These are phyloP conservation scores for Lasioglossum baleicum DNA, from an alignment of 1,140 invertebrate species.

Conservation along the genomic window DNA sequence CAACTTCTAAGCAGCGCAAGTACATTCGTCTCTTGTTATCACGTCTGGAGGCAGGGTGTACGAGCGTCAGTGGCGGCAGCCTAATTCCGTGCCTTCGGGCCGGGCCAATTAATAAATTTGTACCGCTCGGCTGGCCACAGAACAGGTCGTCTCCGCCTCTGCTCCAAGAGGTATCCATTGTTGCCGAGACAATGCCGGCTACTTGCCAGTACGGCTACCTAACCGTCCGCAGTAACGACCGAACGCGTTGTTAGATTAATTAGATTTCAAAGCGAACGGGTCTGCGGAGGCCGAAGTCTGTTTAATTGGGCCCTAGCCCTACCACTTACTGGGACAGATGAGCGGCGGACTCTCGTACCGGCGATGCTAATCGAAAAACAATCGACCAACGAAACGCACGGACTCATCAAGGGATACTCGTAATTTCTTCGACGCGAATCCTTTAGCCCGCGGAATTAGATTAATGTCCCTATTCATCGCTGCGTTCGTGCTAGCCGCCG, in stretches of 20 bases:
- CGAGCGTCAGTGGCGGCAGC: background rate
- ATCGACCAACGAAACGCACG: background rate
- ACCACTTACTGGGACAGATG: background rate
- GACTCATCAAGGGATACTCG: background rate
- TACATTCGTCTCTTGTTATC: constrained; percentile 48
- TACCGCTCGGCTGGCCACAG: constrained; percentile 51
- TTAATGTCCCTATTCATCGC: background rate
- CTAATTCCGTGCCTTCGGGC: constrained; percentile 56
- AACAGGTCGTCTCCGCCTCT: constrained; percentile 57
- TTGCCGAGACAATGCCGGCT: constrained; percentile 63
- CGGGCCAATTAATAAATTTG: constrained; percentile 71
- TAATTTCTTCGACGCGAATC: background rate
- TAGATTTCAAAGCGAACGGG: constrained; percentile 55
- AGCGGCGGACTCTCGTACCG: background rate
- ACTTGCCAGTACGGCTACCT: constrained; percentile 68
- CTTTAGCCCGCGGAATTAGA: background rate
- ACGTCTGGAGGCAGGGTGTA: constrained; percentile 13
- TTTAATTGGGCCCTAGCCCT: constrained; percentile 20
- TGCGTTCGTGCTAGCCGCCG: too few relatives aligned
- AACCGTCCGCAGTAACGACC: constrained; percentile 51
- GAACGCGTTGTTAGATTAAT: constrained; percentile 60
- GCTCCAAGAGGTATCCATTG: constrained; percentile 61
- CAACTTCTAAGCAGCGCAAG: constrained; percentile 40
- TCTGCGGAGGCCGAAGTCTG: constrained; percentile 6
- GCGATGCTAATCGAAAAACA: constrained; percentile 20